Base-by-base conservation (phyloP, 2,888 invertebrate species). In the Nebria salina region DNA sequence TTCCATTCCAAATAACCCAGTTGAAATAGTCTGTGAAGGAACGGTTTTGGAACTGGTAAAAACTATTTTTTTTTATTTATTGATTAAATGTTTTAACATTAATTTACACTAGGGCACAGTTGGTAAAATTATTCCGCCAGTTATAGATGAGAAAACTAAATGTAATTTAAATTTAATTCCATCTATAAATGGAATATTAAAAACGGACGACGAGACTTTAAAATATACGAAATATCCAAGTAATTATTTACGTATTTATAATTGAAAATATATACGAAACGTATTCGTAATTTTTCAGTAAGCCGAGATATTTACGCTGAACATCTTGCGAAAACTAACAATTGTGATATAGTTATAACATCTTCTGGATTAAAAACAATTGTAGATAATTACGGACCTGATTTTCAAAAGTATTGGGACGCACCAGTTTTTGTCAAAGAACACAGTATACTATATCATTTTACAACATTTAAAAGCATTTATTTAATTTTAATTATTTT, bases 391-490 rank as follows among this genome's bases (percentile, higher is more conserved):
- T 80, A 54, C 41, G 86, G 85, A 75, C 85, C 84, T n/a, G 85
- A 86, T 80, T 84, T 82, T 15, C 85, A 85, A 70, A 82, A 72
- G 15, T 83, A 82, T 73, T 88, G 87, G 88, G 83, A 85, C 75
- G 85, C 88, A 65, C 88, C 88, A 5, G 83, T 88, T n/a, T 80
- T 85, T 11, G 84, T 88, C 15, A 87, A 86, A 82, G 83, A 84
- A 80, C 65, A 75, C 15, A 65, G 79, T 79, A 20, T 20, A 20
- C 20, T 20, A 20, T 20, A 20, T 20, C 20, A 20, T 20, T 20
- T 20, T 20, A 20, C 20, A 1, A 20, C 20, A 20, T 73, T 11
- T n/a, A 73, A 15, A 73, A 42, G 25, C 15, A 26, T 73, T 42
- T 42, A 43, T 54, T 64, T 64, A 72, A 26, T 68, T 68, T 68